These are phyloP conservation scores for Vesta saturnalis DNA, from an alignment of 2,888 invertebrate genomes.

Conservation along the genomic window DNA sequence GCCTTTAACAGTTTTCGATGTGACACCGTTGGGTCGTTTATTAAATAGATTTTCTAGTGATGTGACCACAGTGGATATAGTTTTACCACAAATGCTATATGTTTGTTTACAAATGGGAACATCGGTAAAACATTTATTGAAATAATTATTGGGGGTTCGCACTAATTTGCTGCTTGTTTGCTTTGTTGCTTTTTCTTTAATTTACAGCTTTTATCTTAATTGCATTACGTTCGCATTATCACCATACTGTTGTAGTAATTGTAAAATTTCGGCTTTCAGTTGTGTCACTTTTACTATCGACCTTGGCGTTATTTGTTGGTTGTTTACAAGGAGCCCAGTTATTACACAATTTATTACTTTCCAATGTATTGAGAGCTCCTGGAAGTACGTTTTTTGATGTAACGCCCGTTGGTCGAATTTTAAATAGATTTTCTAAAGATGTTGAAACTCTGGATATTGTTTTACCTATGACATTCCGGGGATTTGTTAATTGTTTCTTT, in stretches of 20 bases:
- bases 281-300: slow-evolving; percentile 71
- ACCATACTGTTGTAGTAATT: slow-evolving; percentile 10
- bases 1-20: slow-evolving; percentile 71
- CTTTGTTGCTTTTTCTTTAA: background rate
- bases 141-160: background rate
- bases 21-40: slow-evolving; percentile 71
- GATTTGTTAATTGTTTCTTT: slow-evolving; percentile 75
- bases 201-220: background rate
- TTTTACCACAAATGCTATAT: slow-evolving; percentile 59
- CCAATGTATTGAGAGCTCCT: slow-evolving; percentile 73
- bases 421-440: slow-evolving; percentile 83
- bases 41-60: slow-evolving; percentile 70
- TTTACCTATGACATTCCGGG: slow-evolving; percentile 76
- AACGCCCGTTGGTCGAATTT: slow-evolving; percentile 80
- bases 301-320: slow-evolving; percentile 74
- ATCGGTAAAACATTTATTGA: slow-evolving; percentile 60
- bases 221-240: background rate
- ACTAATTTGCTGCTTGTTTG: background rate
- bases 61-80: slow-evolving; percentile 66
- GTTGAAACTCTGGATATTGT: slow-evolving; percentile 77
- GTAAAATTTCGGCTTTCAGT: slow-evolving; percentile 63
- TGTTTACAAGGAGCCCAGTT: slow-evolving; percentile 70
- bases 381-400: slow-evolving; percentile 81
- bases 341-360: slow-evolving; percentile 73
- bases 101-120: slow-evolving; percentile 46